phyloP scores from a whole-genome alignment of 2,113 vertebrate genomes.

The Catharus minimus region DNA sequence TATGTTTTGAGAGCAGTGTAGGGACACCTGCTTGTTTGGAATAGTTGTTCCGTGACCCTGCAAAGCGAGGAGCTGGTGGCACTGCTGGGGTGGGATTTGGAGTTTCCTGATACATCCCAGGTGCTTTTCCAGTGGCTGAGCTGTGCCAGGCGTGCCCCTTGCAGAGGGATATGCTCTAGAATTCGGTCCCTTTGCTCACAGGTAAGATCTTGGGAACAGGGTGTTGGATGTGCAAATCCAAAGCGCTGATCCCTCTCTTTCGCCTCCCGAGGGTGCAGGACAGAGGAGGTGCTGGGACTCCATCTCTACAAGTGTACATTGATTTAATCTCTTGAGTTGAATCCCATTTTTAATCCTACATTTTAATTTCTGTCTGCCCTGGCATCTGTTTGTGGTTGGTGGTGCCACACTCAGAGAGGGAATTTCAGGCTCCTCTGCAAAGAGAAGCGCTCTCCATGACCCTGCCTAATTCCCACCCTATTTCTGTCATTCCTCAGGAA shows the following conservation, averaged over 20 bases:
- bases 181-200: neutral
- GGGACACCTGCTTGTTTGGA: neutral
- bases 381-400: neutral
- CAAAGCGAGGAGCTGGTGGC: neutral
- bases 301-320: neutral
- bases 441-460: neutral
- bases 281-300: neutral
- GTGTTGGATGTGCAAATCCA: neutral
- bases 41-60: neutral
- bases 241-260: neutral
- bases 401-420: neutral
- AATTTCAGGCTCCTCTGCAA: neutral
- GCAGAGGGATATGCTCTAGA: neutral
- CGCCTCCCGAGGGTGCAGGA: neutral
- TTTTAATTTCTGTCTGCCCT: neutral
- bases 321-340: neutral
- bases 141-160: neutral
- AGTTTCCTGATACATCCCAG: neutral
- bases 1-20: neutral
- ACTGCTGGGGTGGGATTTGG: neutral
- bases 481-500: slow-evolving; percentile 77
- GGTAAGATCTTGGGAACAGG: neutral
- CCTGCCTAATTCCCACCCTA: slow-evolving; percentile 28
- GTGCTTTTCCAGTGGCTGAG: neutral
- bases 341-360: neutral